Evolutionary conservation across 1,140 invertebrate species (phyloP).

Genomic region (Trachymyrmex septentrionalis): DNA sequence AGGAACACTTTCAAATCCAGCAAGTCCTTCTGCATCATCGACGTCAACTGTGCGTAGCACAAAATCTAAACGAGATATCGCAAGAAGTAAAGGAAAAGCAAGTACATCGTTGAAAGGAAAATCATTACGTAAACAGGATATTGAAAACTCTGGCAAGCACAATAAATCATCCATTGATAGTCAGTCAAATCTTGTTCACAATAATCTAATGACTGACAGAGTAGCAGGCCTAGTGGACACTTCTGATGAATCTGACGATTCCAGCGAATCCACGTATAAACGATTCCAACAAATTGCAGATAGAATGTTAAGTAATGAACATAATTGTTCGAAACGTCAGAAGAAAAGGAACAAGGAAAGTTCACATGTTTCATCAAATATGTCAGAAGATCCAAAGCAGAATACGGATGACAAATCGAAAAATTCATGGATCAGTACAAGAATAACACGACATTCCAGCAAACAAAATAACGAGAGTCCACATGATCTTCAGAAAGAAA

Average conservation of each 20-base stretch:
- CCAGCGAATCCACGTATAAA: background rate
- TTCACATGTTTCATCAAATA: background rate
- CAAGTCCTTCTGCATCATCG: conserved; percentile 58
- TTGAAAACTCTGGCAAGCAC: background rate
- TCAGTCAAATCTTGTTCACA: background rate
- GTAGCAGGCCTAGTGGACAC: background rate
- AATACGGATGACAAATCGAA: background rate
- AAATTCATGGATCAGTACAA: background rate
- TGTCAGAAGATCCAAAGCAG: background rate
- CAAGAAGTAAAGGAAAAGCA: background rate
- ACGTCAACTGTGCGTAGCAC: background rate
- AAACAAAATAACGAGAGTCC: conserved; percentile 31
- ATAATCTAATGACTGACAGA: background rate
- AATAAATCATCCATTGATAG: background rate
- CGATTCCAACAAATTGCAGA: conserved; percentile 48
- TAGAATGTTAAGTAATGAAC: conserved; percentile 1
- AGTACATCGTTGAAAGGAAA: background rate
- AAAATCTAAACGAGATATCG: background rate
- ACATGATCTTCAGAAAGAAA: conserved; percentile 44
- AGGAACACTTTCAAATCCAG: conserved; percentile 73
- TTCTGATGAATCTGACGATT: conserved; percentile 35
- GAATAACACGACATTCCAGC: conserved; percentile 8
- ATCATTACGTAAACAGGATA: background rate
- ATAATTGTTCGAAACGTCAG: background rate
- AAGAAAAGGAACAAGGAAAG: background rate